Base-by-base conservation (phyloP, 2,888 invertebrate species). In the Ichneumoninae sp. region DNA sequence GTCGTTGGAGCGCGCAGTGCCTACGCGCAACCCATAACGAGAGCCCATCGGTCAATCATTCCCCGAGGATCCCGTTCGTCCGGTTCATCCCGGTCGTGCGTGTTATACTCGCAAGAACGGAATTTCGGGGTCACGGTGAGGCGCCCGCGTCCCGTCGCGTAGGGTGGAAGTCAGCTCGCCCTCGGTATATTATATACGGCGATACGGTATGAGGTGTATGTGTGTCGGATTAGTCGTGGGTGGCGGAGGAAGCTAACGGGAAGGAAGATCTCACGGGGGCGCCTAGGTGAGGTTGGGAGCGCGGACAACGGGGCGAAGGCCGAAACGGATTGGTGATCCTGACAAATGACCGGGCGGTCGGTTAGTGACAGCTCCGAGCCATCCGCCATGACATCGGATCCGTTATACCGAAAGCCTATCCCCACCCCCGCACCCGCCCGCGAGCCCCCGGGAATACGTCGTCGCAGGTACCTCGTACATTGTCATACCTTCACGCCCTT, bases 271-370 rank as follows among this genome's bases (percentile, higher is more conserved):
- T 83, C 76, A 78, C 69, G 60, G 69, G 80, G 77, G 70, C 65
- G 75, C 54, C 73, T 66, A 57, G 44, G 40, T 77, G 73, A 70
- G 87, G 57, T 80, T 82, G 68, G 76, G 77, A 76, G 40, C 66
- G 50, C 47, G 57, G 66, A 63, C 47, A 50, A 52, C 70, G 65
- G 19, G 52, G 19, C 86, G 84, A 76, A 66, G 85, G 82, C 68
- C 81, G 71, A 84, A 87, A 86, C 87, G 83, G 87, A 87, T 78
- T 88, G 87, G 89, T 91, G 92, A 93, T 92, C 91, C 88, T 92
- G 92, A 93, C 92, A 92, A 92, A 93, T 92, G 92, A 92, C 89
- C 87, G 85, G 88, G 90, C 87, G 92, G 92, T 92, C 90, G 90
- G 89, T 88, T 88, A 90, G 90, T 91, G 92, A 91, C 92, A 92